phyloP scores from a whole-genome alignment of 1,140 invertebrate species.

The Amphibalanus amphitrite region DNA sequence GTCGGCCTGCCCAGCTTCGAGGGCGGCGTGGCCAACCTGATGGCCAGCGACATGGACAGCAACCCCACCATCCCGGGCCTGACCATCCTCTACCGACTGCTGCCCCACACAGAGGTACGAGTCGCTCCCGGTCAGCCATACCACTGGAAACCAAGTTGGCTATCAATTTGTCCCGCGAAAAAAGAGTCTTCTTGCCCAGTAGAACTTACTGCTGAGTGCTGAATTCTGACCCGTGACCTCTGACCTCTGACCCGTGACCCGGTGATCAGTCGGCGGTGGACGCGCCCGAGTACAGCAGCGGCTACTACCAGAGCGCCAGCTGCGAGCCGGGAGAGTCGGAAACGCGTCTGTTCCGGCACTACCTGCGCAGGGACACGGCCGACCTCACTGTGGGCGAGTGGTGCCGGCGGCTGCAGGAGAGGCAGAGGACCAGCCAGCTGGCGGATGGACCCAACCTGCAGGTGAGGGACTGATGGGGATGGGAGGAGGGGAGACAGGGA shows the following conservation, averaged over 20 bases:
- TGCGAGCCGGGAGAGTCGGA: slow-evolving; percentile 25
- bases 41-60: slow-evolving; percentile 23
- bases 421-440: slow-evolving; percentile 7
- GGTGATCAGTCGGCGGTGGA: slow-evolving; percentile 16
- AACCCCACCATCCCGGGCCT: slow-evolving; percentile 23
- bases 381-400: neutral
- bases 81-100: slow-evolving; percentile 24
- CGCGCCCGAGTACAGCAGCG: slow-evolving; percentile 24
- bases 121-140: no score
- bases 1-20: slow-evolving; percentile 20
- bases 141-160: no score
- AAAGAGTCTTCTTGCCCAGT: no score
- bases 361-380: slow-evolving; percentile 1
- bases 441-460: neutral
- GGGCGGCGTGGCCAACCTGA: slow-evolving; percentile 19
- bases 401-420: slow-evolving; percentile 9
- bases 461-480: neutral
- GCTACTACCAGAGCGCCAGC: slow-evolving; percentile 23
- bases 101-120: slow-evolving; percentile 24
- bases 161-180: no score
- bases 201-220: no score
- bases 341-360: slow-evolving; percentile 17
- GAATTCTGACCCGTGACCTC: no score
- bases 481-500: neutral
- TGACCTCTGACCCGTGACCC: no score